Conservation (phyloP, 2,888 invertebrate species). For the Chloromyia formosa region DNA sequence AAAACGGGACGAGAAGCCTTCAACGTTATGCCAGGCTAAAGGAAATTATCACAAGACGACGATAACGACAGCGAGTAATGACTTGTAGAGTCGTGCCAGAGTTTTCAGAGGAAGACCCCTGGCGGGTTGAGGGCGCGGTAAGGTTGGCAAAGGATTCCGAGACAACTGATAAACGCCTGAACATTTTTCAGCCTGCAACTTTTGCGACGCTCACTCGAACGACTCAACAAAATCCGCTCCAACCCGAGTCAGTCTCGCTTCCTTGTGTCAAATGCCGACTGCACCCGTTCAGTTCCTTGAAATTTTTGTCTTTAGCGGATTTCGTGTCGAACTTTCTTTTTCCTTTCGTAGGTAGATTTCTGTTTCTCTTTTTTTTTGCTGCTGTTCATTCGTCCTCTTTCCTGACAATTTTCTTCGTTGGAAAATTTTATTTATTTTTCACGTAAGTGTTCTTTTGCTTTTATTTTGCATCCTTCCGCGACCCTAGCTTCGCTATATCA, state of each 20-base stretch:
- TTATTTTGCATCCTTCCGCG: conserved; percentile 24
- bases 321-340: conserved; percentile 36
- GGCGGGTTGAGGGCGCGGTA: neutral
- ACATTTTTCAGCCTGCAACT: conserved; percentile 7
- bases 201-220: neutral
- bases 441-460: conserved; percentile 17
- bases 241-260: neutral
- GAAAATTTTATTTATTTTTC: conserved; percentile 29
- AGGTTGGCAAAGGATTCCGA: no score
- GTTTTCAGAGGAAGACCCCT: neutral
- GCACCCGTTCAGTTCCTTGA: conserved; percentile 14
- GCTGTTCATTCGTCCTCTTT: neutral
- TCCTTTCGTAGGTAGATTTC: neutral
- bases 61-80: conserved; percentile 27
- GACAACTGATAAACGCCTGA: conserved; percentile 14
- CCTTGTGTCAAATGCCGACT: neutral
- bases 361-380: no score
- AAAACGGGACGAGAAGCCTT: conserved; percentile 5
- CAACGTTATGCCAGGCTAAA: conserved; percentile 39
- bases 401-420: conserved; percentile 37
- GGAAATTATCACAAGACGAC: conserved; percentile 48
- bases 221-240: neutral
- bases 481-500: neutral
- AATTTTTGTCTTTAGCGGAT: conserved; percentile 43
- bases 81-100: neutral